Evolutionary conservation across 2,888 invertebrate genomes (phyloP).

Genomic region (Gymnosoma rotundatum): DNA sequence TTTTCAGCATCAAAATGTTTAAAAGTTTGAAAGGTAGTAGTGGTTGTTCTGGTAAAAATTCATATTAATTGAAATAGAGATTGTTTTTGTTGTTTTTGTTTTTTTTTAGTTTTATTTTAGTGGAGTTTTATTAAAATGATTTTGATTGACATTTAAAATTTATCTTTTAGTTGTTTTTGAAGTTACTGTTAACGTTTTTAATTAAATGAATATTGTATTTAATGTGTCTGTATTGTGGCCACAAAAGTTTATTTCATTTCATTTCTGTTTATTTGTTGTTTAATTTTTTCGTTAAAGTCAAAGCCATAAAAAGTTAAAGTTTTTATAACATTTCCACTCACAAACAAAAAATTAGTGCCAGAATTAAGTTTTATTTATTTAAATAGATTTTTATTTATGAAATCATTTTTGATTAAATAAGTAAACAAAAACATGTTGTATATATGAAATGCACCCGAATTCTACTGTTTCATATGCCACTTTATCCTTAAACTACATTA

Average conservation of each 20-base stretch:
- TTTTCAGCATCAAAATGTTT: constrained; percentile 17
- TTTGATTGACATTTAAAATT: constrained; percentile 54
- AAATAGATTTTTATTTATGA: too few relatives aligned
- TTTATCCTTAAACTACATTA: too few relatives aligned
- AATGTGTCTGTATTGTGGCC: constrained; percentile 13
- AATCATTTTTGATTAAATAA: too few relatives aligned
- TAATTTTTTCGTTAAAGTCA: background rate
- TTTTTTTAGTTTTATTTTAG: constrained; percentile 31
- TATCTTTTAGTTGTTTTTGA: constrained; percentile 42
- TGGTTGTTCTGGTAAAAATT: constrained; percentile 25
- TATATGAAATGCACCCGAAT: too few relatives aligned
- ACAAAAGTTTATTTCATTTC: background rate
- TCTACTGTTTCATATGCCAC: too few relatives aligned
- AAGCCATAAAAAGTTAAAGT: too few relatives aligned
- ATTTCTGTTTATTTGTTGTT: background rate
- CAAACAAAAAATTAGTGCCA: too few relatives aligned
- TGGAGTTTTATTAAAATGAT: constrained; percentile 42
- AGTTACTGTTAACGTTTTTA: constrained; percentile 37
- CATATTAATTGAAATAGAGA: constrained; percentile 53
- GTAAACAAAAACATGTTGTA: too few relatives aligned
- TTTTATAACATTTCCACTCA: too few relatives aligned
- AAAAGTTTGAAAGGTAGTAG: constrained; percentile 45
- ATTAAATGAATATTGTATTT: constrained; percentile 41
- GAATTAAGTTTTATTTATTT: too few relatives aligned
- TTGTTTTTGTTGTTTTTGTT: constrained; percentile 6